Conservation (phyloP, 2,888 invertebrate genomes). For the Erannis defoliaria region DNA sequence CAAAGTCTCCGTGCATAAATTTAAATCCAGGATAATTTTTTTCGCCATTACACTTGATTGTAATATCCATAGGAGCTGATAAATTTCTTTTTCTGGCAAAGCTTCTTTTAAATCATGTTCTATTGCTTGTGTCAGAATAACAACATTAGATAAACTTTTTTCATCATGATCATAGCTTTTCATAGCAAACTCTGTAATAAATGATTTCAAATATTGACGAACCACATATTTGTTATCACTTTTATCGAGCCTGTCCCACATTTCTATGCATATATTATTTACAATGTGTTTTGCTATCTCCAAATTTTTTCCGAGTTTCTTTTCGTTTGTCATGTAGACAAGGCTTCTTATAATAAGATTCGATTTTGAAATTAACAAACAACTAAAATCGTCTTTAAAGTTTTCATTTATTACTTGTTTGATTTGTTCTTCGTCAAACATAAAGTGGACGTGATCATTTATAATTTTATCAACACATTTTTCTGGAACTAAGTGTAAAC, state of each 20-base stretch:
- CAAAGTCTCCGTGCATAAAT: background rate
- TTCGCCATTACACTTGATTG: constrained; percentile 24
- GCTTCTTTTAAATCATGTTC: constrained; percentile 22
- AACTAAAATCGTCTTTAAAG: background rate
- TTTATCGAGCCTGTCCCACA: constrained; percentile 22
- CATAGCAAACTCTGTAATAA: constrained; percentile 15
- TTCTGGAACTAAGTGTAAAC: constrained; percentile 13
- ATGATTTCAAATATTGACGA: constrained; percentile 19
- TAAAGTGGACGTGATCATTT: constrained; percentile 24
- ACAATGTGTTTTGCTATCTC: constrained; percentile 22
- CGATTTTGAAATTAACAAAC: constrained; percentile 31
- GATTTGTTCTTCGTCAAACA: constrained; percentile 31
- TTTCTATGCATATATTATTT: constrained; percentile 26
- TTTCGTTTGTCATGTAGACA: constrained; percentile 19
- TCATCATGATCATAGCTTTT: constrained; percentile 22
- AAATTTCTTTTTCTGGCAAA: constrained; percentile 32
- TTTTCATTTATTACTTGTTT: constrained; percentile 16
- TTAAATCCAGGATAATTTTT: constrained; percentile 17
- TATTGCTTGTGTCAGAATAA: constrained; percentile 23
- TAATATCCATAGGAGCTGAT: constrained; percentile 19
- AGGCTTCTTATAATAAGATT: constrained; percentile 25
- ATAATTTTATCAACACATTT: constrained; percentile 22
- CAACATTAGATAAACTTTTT: constrained; percentile 15
- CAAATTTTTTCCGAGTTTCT: constrained; percentile 22
- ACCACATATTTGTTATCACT: constrained; percentile 23